Percentiles rank a stretch among this genome's conserved stretches.
phyloP scores from a whole-genome alignment of 2,797 vertebrate genomes.

The Oreochromis grahami region DNA sequence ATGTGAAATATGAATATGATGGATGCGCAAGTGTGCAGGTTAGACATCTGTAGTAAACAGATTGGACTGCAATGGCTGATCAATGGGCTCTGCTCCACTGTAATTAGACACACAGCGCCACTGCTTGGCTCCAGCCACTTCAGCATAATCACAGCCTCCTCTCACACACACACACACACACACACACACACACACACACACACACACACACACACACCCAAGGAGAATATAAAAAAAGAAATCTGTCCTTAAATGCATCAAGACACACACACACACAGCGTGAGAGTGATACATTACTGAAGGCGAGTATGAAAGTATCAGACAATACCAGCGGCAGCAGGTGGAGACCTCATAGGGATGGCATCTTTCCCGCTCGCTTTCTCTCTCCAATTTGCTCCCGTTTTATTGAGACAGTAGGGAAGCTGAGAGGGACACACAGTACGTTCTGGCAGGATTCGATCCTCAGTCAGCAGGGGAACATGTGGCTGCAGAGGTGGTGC shows the following conservation, averaged over 20 bases:
- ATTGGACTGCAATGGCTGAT: constrained; percentile 83
- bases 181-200: neutral
- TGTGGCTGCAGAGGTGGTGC: constrained; percentile 61
- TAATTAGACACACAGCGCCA: constrained; percentile 88
- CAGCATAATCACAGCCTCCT: constrained; percentile 77
- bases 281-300: constrained; percentile 59
- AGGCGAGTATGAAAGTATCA: constrained; percentile 52
- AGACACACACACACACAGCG: constrained; percentile 22
- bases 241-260: constrained; percentile 37
- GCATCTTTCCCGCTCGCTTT: constrained; percentile 36
- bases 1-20: constrained; percentile 80
- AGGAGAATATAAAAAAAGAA: neutral
- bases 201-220: constrained; percentile 4
- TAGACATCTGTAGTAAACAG: constrained; percentile 83
- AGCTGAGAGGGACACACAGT: constrained; percentile 58
- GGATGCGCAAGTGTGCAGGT: constrained; percentile 71
- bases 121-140: constrained; percentile 79
- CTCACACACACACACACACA: neutral
- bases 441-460: constrained; percentile 62
- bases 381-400: constrained; percentile 47
- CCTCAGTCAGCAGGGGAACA: constrained; percentile 54
- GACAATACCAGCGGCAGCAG: constrained; percentile 56
- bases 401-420: constrained; percentile 63
- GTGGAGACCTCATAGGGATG: constrained; percentile 61
- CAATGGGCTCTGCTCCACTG: constrained; percentile 84